Evolutionary conservation across 30 jellyfish, hydroid and myxozoan genomes (phyloP), one percentile per base, ranked within the genome.

Genomic region (Phacellophora camtschatica): DNA sequence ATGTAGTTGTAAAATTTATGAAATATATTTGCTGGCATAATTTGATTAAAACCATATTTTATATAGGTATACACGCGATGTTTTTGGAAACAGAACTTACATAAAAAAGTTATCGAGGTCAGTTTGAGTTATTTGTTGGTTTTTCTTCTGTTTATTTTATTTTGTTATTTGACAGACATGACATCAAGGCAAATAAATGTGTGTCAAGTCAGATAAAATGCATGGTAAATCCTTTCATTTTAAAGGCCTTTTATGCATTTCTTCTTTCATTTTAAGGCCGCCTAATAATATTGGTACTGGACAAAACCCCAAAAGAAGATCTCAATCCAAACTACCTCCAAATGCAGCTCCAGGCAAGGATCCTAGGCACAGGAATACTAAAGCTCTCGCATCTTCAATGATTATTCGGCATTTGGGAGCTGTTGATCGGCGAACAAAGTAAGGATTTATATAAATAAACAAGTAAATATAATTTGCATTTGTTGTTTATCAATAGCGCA

Each of bases 11-110:
- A n/a, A n/a, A n/a, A n/a, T n/a, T n/a, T n/a, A n/a, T n/a, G n/a
- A n/a, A n/a, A n/a, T n/a, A n/a, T n/a, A n/a, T n/a, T n/a, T n/a
- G n/a, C n/a, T n/a, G n/a, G n/a, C n/a, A n/a, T n/a, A n/a, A n/a
- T n/a, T n/a, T n/a, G n/a, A n/a, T n/a, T n/a, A n/a, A n/a, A n/a
- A n/a, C n/a, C n/a, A n/a, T n/a, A n/a, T 3, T 18, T 54, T 49
- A n/a, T 70, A 4, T 54, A 88, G 97, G 53, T 88, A 85, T 50
- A 88, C 87, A 36, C 95, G 80, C 16, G 89, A 80, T 71, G 94
- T 86, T 22, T 74, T 74, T 88, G 97, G 97, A 25, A 62, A 69
- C 51, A 72, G 74, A 71, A 88, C 97, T 13, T 81, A 77, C 77
- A 36, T 88, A 29, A 88, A 88, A 82, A 88, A 70, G 58, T 72